These are phyloP conservation scores for Rhyzopertha dominica DNA, from an alignment of 1,140 invertebrate species.

Conservation along the genomic window DNA sequence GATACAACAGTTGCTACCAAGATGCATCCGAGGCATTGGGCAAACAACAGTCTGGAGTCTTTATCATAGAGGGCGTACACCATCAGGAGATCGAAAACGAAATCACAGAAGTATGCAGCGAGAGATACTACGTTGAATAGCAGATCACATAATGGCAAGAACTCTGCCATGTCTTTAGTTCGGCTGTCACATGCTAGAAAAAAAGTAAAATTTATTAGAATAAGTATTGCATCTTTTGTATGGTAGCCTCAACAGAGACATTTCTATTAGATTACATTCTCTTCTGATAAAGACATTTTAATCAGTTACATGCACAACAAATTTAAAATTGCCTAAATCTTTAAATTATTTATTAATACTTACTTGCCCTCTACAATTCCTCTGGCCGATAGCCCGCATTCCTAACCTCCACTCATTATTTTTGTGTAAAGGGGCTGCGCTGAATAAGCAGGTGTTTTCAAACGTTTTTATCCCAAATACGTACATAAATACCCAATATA, in stretches of 20 bases:
- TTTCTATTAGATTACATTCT: no score
- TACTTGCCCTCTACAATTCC: slow-evolving; percentile 34
- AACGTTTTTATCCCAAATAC: no score
- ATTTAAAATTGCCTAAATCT: neutral
- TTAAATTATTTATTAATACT: slow-evolving; percentile 13
- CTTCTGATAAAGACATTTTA: no score
- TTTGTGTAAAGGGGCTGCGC: no score
- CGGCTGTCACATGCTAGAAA: slow-evolving; percentile 34
- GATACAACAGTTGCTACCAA: slow-evolving; percentile 66
- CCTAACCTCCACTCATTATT: slow-evolving; percentile 42
- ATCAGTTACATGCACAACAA: slow-evolving; percentile 11
- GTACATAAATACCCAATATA: no score
- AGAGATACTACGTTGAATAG: slow-evolving; percentile 87
- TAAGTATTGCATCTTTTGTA: no score
- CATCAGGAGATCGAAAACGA: slow-evolving; percentile 82
- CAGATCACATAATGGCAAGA: slow-evolving; percentile 81
- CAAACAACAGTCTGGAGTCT: slow-evolving; percentile 55
- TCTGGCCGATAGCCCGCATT: slow-evolving; percentile 38
- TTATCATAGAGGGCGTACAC: slow-evolving; percentile 72
- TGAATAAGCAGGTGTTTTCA: no score
- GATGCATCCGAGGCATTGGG: slow-evolving; percentile 62
- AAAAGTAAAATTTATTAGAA: no score
- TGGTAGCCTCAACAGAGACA: no score
- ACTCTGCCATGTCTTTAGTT: slow-evolving; percentile 59
- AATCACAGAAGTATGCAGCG: slow-evolving; percentile 87